These are phyloP conservation scores for Scolopax mira DNA, from an alignment of 2,113 vertebrate genomes.

Conservation along the genomic window DNA sequence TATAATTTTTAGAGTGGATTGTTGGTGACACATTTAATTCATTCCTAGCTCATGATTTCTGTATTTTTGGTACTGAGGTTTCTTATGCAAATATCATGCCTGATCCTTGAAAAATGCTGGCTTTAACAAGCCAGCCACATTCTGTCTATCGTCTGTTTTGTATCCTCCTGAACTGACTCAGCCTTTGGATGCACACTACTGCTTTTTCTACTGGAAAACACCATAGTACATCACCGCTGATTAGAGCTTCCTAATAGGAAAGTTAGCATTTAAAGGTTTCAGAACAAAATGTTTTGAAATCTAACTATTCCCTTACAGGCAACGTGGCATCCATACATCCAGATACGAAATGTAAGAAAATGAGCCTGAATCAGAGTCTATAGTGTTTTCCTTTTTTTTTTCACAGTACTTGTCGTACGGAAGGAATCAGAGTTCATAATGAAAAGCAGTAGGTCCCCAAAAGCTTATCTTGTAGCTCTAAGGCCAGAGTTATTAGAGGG, in stretches of 20 bases:
- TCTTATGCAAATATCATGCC: not conserved
- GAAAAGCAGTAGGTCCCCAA: not conserved
- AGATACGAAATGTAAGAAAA: not conserved
- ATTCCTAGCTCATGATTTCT: not conserved
- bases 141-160: not conserved
- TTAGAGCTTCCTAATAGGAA: not conserved
- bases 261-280: not conserved
- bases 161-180: not conserved
- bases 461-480: not conserved
- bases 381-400: not conserved
- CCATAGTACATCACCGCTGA: not conserved
- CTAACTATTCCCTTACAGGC: not conserved
- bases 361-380: not conserved
- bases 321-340: not conserved
- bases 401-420: too few relatives aligned
- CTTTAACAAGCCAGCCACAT: not conserved
- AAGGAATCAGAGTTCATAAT: not conserved
- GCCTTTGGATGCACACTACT: not conserved
- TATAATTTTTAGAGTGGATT: not conserved
- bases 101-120: not conserved
- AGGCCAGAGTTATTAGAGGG: not conserved
- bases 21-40: not conserved
- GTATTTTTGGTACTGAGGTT: not conserved
- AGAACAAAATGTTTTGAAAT: conserved; percentile 8
- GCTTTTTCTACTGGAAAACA: conserved; percentile 2